Conservation (phyloP, 2,797 vertebrate genomes). For the Acanthis flammea region DNA sequence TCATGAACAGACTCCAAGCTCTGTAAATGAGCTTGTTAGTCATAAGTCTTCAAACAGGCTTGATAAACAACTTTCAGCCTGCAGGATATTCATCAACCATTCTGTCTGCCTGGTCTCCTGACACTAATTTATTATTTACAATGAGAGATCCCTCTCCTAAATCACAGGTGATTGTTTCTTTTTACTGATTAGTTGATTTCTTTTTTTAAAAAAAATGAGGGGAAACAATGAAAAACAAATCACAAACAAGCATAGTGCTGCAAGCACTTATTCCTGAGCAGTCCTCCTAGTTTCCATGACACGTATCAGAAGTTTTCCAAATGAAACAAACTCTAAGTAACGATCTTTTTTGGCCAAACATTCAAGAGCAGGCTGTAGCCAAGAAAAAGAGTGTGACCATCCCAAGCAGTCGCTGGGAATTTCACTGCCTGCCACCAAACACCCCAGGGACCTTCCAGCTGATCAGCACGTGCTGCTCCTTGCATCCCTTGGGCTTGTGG, state of each 20-base stretch:
- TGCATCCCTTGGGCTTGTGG: background rate
- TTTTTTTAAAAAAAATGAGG: background rate
- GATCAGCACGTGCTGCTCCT: background rate
- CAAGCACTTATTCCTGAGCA: background rate
- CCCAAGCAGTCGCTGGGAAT: background rate
- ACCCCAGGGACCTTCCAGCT: background rate
- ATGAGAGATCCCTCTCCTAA: conserved; percentile 35
- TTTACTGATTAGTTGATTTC: conserved; percentile 9
- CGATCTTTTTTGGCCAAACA: conserved; percentile 5
- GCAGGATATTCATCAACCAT: conserved; percentile 59
- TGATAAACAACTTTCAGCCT: conserved; percentile 69
- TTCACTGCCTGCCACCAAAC: background rate
- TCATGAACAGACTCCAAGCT: conserved; percentile 60
- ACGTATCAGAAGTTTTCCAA: background rate
- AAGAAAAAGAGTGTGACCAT: background rate
- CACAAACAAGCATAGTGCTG: background rate
- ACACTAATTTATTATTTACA: conserved; percentile 60
- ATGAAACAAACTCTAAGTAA: conserved; percentile 27
- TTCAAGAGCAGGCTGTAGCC: background rate
- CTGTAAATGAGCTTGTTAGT: conserved; percentile 67
- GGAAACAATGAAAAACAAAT: conserved; percentile 36
- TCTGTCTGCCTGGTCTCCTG: conserved; percentile 51
- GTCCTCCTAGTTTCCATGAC: background rate
- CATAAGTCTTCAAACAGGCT: conserved; percentile 62
- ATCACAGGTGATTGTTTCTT: conserved; percentile 65